Base-by-base conservation (phyloP, 2,888 invertebrate genomes). In the Trichopoda pennipes region DNA sequence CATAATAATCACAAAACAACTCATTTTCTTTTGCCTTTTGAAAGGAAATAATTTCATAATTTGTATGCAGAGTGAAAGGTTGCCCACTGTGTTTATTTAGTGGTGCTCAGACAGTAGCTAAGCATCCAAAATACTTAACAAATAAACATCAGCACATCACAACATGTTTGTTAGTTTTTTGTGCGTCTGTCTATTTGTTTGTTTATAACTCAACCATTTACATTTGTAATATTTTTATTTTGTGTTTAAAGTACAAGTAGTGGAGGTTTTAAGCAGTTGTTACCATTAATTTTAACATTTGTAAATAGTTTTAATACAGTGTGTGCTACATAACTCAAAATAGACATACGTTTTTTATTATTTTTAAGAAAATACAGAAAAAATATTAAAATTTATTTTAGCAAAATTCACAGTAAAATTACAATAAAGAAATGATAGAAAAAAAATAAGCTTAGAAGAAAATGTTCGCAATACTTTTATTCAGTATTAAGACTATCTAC, bases 111-210 rank as follows among this genome's bases (percentile, higher is more conserved):
- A 77, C 81, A 74, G 75, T 75, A 75, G 63, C 77, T 42, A 32
- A 77, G 70, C 56, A 70, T 70, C 55, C 55, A 77, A 77, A 77
- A 77, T 63, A 70, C 63, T 56, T 70, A 64, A 70, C 77, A 77
- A 77, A 77, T 64, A 77, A 77, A 63, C 35, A 63, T 56, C 42
- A 68, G 0, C 58, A 60, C 68, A 76, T 56, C 64, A 66, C 74
- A 74, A 49, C 44, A 74, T 64, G 53, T 17, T 64, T 35, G 74
- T 64, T 35, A 32, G 64, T 42, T 63, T 56, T 69, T 19, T 51
- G 21, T 64, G 63, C 53, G 44, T 58, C 60, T 35, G 53, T 60
- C 60, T 42, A 38, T 68, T 77, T 73, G 63, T 81, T 77, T 73
- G 69, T 77, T 77, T 77, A 73, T 44, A 77, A 69, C 68, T 69